A percentile compares a stretch with the other conserved stretches of the same genome.
phyloP scores from a whole-genome alignment of 2,888 invertebrate species.

The Perizoma affinitatum region DNA sequence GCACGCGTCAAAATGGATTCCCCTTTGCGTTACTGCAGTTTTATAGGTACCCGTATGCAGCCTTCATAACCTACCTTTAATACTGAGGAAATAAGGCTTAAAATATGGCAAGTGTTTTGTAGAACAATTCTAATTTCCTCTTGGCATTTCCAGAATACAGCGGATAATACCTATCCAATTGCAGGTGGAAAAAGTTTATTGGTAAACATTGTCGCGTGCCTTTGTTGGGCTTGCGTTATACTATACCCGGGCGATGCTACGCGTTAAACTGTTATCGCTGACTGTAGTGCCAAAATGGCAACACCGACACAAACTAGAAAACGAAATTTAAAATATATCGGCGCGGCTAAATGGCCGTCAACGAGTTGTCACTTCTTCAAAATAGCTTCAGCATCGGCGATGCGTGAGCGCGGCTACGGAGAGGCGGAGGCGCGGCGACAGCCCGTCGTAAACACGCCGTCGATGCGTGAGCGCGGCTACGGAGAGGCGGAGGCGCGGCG shows the following conservation, averaged over 20 bases:
- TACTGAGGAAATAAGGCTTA: constrained; percentile 5
- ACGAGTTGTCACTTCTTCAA: no score
- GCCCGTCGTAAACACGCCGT: no score
- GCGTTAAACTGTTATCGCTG: constrained; percentile 6
- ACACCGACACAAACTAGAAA: no score
- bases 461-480: no score
- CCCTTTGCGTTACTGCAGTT: constrained; percentile 8
- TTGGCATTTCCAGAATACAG: constrained; percentile 27
- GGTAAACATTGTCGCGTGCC: constrained; percentile 16
- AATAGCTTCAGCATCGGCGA: no score
- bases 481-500: no score
- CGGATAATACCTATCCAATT: not conserved
- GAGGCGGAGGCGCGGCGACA: no score
- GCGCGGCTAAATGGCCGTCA: no score
- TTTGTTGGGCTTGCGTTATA: not conserved
- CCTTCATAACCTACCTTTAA: constrained; percentile 7
- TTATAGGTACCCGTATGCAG: constrained; percentile 13
- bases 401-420: no score
- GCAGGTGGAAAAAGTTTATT: constrained; percentile 2
- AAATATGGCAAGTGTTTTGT: constrained; percentile 2
- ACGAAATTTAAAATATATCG: no score
- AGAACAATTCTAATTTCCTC: constrained; percentile 15
- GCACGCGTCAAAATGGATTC: constrained; percentile 25
- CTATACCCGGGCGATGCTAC: constrained; percentile 5
- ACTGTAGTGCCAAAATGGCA: no score